Conservation (phyloP, 1,140 invertebrate species). For the Harlomillsia oculata region DNA sequence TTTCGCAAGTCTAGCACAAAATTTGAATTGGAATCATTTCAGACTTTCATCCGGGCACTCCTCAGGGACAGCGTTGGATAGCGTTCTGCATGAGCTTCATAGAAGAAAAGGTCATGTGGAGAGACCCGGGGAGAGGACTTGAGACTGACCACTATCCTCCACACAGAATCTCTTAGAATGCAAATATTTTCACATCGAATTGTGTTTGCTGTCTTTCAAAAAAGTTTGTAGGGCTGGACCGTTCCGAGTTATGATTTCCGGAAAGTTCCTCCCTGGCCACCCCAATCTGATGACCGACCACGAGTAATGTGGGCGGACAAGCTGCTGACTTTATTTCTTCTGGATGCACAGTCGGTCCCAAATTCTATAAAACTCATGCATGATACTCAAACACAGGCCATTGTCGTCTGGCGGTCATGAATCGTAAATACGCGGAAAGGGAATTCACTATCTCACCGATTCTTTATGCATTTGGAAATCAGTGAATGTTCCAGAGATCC, state of each 20-base stretch:
- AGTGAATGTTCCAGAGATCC: too few species aligned
- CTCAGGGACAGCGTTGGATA: constrained; percentile 14
- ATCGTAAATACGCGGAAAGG: too few species aligned
- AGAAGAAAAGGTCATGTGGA: constrained; percentile 23
- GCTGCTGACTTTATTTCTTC: too few species aligned
- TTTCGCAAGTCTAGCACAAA: constrained; percentile 28
- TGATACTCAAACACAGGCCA: too few species aligned
- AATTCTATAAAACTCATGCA: too few species aligned
- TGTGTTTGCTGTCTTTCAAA: constrained; percentile 24
- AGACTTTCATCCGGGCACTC: constrained; percentile 9
- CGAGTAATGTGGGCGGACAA: too few species aligned
- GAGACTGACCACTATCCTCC: constrained; percentile 8
- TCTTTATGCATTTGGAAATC: too few species aligned
- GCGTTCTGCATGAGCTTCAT: too few species aligned
- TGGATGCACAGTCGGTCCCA: too few species aligned
- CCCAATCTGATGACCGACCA: too few species aligned
- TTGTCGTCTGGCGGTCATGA: too few species aligned
- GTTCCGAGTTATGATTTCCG: constrained; percentile 29
- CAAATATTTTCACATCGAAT: constrained; percentile 33
- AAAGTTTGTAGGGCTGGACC: not conserved
- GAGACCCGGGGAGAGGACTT: constrained; percentile 4
- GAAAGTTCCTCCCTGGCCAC: constrained; percentile 22
- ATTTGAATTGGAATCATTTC: constrained; percentile 30
- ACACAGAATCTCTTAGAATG: constrained; percentile 28
- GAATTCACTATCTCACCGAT: too few species aligned